Evolutionary conservation across 2,797 vertebrate species (phyloP).

Genomic region (Decapterus maruadsi): DNA sequence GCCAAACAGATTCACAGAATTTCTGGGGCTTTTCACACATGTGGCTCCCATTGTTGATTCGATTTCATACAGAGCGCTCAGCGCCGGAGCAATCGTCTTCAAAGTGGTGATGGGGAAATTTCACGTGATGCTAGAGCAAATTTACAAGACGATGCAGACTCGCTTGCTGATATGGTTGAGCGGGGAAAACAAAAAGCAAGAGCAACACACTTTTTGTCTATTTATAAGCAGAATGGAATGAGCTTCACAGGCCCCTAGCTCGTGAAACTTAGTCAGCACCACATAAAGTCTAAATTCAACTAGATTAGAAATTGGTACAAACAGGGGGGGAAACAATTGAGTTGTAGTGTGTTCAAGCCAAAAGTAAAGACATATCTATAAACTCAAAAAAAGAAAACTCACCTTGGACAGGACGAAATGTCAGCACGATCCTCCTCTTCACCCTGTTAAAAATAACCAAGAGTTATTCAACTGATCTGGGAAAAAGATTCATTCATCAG

Average conservation of each 20-base stretch:
- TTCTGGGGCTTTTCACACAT: constrained; percentile 39
- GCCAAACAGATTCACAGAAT: constrained; percentile 23
- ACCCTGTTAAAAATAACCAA: constrained; percentile 58
- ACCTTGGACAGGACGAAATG: constrained; percentile 65
- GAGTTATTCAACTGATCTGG: constrained; percentile 20
- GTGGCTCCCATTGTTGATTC: constrained; percentile 46
- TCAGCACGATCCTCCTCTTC: constrained; percentile 67
- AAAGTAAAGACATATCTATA: constrained; percentile 1
- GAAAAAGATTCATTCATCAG: not conserved
- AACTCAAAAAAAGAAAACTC: constrained; percentile 10
- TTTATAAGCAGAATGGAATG: constrained; percentile 30
- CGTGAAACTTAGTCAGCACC: constrained; percentile 29
- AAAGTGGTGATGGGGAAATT: constrained; percentile 24
- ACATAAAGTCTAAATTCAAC: not conserved
- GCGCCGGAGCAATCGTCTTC: constrained; percentile 24
- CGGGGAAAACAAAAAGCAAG: not conserved
- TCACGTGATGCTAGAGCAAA: constrained; percentile 23
- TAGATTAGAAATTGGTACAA: not conserved
- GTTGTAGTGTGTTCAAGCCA: not conserved
- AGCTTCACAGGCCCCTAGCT: constrained; percentile 12
- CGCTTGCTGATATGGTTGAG: constrained; percentile 12
- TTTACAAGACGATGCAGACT: constrained; percentile 24
- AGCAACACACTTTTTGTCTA: constrained; percentile 11
- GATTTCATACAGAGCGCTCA: constrained; percentile 19
- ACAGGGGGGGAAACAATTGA: not conserved